Evolutionary conservation across 35 echinoderm and acorn worm species (phyloP), one percentile per base, ranked within the genome.

Genomic region (Nesometra sesokonis): DNA sequence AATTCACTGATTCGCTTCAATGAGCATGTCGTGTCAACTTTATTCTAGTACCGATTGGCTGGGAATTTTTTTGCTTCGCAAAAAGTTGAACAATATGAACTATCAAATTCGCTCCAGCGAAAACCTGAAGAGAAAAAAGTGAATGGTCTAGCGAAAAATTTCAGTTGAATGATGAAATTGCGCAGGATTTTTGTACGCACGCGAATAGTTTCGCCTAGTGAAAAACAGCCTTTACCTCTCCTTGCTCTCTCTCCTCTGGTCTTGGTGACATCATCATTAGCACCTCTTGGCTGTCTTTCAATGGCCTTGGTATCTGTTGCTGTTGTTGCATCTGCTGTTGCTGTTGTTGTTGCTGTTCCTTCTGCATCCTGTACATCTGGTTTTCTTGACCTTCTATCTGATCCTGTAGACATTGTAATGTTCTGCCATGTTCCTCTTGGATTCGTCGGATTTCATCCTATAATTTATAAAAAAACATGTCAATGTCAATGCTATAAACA

Each of bases 311-410:
- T 27, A 84, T 78, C 37, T 33, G 78, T 32, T 7, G 17, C 78
- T 88, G 86, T 13, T 39, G 79, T 36, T 82, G 78, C 30, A 38
- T 43, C 76, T 82, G 32, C 79, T 87, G 76, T 78, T 92, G 90
- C 33, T 91, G 89, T 33, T 82, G 32, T 52, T 87, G 76, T 78
- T 92, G 90, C 33, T 91, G 89, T 33, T 97, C 91, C 33, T 93
- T 82, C 86, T 93, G 94, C 35, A 91, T 35, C 17, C 89, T 82
- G 81, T 86, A 97, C n/a, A 97, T 36, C 36, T 97, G 91, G 79
- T 93, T 97, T 82, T 97, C 94, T 0, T 89, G 89, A 27, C 81
- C 82, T 32, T 97, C 94, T 13, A 97, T 86, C 80, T 97, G 94
- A 11, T 91, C 89, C 83, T 97, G 94, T 52, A 97, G 78, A 40